Evolutionary conservation across 2,797 vertebrate genomes (phyloP), one percentile per base, ranked within the genome.

Genomic region (Lycodopsis pacificus): DNA sequence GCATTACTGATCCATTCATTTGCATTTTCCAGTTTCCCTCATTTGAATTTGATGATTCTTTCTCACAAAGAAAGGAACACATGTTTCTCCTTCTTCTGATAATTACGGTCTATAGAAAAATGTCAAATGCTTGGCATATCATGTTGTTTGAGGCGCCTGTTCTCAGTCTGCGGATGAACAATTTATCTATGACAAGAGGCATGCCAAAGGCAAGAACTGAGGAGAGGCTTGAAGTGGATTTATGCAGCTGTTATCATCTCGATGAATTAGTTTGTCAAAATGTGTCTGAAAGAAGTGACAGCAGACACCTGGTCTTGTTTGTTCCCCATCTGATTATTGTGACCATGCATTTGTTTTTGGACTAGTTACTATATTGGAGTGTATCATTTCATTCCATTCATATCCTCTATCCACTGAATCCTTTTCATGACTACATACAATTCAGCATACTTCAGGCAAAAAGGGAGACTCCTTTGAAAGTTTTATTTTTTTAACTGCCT

Each of bases 171-270:
- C 32, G n/a, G 63, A 73, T 51, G 62, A 84, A 88, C 69, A 77
- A 73, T 88, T 83, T 83, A 77, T 86, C 64, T 61, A 54, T 80
- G 67, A 84, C 66, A 58, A 84, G 74, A 81, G 65, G 62, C 68
- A 79, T 9, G 77, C 86, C 56, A 76, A 69, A 71, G 78, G 83
- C 79, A 46, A 13, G 25, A 76, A 72, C 56, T 56, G 51, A 72
- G 71, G 69, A 74, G 57, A 64, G 34, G 73, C 32, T 69, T 62
- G 51, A 61, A 81, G 69, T 20, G 1, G 10, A 73, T 77, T 78
- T 46, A 63, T 80, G 69, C 81, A 86, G 82, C 84, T 79, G 82
- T 86, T 85, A 57, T 78, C 67, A 68, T 89, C 75, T 59, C 51
- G 77, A 22, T 69, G 48, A 81, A 79, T 87, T 66, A 80, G 68